Base-by-base conservation (phyloP, 2,797 vertebrate species). In the Amblyraja radiata region DNA sequence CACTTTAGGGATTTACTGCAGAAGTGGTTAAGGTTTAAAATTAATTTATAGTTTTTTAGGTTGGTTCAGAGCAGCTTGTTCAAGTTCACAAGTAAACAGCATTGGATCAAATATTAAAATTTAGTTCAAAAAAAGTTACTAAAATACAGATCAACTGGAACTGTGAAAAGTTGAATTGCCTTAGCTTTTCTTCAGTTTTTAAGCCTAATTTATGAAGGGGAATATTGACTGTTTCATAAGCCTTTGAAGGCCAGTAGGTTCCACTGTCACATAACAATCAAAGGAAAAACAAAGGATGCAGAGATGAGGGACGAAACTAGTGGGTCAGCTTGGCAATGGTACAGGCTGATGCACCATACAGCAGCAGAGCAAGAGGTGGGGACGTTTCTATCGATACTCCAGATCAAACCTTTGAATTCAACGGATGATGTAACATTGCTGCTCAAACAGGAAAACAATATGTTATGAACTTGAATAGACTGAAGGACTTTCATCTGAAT, bases 181-280 rank as follows among this genome's bases (percentile, higher is more conserved):
- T 14, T 74, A 92, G 46, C 25, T 76, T 92, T 92, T 73, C 23
- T 92, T 73, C 58, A 54, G 90, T 25, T 92, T 92, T 88, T 46
- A 46, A 68, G 61, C 68, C 2, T 88, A 88, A 68, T 88, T 88
- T 88, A 88, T 88, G 63, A 88, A 88, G 61, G 63, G 84, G 84
- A 88, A 36, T 88, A 88, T 21, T 68, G 68, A 68, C 68, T 88
- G 84, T 18, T 54, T 92, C 39, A 91, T 7, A 46, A 73, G 1
- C 36, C 71, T 76, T 54, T 92, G 90, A 92, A 92, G 71, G 58
- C 39, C 54, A 76, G 8, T 6, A 74, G 68, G 10, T 39, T 74
- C 25, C 36, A 76, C 71, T 76, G 46, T 9, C 73, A 11, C 90
- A 46, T 25, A 46, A 91, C 46, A 23, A 92, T 92, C 68, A 92